Percentiles rank a stretch among this genome's conserved stretches.
phyloP scores from a whole-genome alignment of 2,113 vertebrate genomes.

The Coracopsis vasa region DNA sequence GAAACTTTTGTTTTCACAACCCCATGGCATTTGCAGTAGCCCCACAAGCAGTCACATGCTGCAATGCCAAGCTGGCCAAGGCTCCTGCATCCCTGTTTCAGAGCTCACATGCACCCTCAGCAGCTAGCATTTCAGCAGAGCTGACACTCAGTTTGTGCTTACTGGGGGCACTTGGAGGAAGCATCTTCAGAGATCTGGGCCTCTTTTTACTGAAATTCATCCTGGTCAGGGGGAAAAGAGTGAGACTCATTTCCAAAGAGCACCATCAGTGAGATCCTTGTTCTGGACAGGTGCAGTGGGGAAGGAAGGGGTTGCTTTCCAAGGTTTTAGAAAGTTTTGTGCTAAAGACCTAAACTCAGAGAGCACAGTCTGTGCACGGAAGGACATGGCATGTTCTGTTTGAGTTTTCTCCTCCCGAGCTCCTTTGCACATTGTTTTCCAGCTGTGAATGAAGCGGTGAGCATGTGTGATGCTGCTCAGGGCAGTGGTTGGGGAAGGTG shows the following conservation, averaged over 20 bases:
- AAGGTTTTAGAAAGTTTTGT: background rate
- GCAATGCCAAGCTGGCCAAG: rapidly evolving
- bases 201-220: background rate
- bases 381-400: rapidly evolving
- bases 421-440: background rate
- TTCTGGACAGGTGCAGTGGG: rapidly evolving
- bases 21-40: background rate
- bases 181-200: too few species aligned
- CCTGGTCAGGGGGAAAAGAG: too few species aligned
- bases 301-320: background rate
- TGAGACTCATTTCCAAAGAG: background rate
- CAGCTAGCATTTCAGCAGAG: rapidly evolving
- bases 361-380: too few species aligned
- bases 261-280: background rate
- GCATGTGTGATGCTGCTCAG: background rate
- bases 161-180: background rate
- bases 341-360: background rate
- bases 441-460: background rate
- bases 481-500: background rate
- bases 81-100: background rate
- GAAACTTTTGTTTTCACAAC: rapidly evolving
- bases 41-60: rapidly evolving
- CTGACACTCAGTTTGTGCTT: background rate
- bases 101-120: background rate
- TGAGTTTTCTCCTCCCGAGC: background rate